phyloP scores from a whole-genome alignment of 2,113 vertebrate species.

The Coptodon bakossiorum region DNA sequence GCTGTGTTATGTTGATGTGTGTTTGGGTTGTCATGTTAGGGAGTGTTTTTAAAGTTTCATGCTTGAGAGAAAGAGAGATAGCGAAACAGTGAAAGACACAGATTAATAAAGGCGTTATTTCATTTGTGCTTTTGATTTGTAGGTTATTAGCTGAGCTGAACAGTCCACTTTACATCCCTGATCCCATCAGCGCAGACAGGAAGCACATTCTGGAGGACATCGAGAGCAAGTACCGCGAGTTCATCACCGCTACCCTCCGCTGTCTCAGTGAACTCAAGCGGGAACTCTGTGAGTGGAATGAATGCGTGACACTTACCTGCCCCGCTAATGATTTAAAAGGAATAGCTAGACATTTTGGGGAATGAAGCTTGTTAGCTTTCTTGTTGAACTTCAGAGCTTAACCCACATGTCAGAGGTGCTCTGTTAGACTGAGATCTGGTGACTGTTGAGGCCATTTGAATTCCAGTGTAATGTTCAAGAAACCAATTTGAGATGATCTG shows the following conservation, averaged over 20 bases:
- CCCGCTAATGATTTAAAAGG: background rate
- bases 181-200: conserved; percentile 48
- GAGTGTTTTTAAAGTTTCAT: background rate
- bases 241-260: conserved; percentile 61
- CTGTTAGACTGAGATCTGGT: background rate
- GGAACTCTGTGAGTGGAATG: conserved; percentile 60
- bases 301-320: background rate
- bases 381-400: background rate
- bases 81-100: background rate
- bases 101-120: background rate
- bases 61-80: background rate
- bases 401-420: background rate
- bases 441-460: background rate
- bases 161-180: conserved; percentile 51
- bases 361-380: background rate
- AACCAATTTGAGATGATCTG: background rate
- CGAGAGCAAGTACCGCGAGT: conserved; percentile 63
- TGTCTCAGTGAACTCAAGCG: conserved; percentile 66
- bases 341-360: background rate
- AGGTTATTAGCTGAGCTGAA: conserved; percentile 61
- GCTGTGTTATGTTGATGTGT: background rate
- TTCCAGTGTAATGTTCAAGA: background rate
- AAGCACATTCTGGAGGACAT: conserved; percentile 62
- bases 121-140: background rate
- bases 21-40: background rate